Conservation (phyloP, 2,888 invertebrate species). For the Pachycephus smyrnensis region DNA sequence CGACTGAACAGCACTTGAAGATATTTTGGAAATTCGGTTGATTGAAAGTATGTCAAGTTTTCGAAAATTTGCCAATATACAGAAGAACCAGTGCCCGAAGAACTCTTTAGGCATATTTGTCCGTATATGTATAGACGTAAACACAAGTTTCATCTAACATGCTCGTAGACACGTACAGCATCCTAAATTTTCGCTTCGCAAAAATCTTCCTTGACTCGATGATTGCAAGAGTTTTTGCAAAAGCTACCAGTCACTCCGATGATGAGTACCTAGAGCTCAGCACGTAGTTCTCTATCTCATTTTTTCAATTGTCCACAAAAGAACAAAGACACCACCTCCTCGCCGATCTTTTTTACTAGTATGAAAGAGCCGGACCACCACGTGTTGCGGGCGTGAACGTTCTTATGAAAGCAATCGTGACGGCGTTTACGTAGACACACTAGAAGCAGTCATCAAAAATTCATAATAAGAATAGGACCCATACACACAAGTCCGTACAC, state of each 20-base stretch:
- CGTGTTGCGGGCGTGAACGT: neutral
- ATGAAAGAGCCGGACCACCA: neutral
- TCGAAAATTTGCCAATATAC: neutral
- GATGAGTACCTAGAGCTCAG: neutral
- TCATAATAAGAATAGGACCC: neutral
- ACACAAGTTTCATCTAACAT: neutral
- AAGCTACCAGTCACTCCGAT: neutral
- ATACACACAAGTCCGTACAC: neutral
- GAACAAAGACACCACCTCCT: neutral
- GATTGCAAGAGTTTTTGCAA: neutral
- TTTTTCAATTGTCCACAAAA: neutral
- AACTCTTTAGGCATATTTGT: neutral
- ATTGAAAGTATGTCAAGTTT: neutral
- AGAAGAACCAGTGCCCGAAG: neutral
- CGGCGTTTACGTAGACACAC: neutral
- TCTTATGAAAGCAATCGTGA: neutral
- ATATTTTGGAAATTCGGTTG: neutral
- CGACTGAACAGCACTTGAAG: neutral
- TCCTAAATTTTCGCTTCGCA: neutral
- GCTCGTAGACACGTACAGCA: neutral
- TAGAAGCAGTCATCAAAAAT: neutral
- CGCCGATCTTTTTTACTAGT: neutral
- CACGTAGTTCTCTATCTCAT: neutral
- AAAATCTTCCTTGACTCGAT: neutral
- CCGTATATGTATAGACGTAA: neutral